Base-by-base conservation (phyloP, 2,797 vertebrate genomes). In the Picus viridis region DNA sequence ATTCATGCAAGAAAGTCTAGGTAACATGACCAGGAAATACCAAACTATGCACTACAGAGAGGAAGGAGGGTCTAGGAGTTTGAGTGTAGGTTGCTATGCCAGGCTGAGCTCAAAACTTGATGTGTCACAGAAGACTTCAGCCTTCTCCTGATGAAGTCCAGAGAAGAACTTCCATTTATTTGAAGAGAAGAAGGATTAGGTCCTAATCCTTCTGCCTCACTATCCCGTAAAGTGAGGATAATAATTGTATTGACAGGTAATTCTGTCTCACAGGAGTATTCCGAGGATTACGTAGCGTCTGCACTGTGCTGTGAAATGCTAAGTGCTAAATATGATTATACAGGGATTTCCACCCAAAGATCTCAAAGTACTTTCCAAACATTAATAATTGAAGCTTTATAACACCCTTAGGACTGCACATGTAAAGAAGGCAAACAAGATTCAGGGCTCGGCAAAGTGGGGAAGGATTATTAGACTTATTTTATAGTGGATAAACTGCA, bases 241-340 rank as follows among this genome's bases (percentile, higher is more conserved):
- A 96, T 96, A 96, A 96, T 94, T 96, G 96, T 94, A 96, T 96
- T 96, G 90, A 95, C 96, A 96, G 92, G 93, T 96, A 96, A 96
- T 95, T 96, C 96, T 96, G 95, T 95, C 96, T 95, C 96, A 95
- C 93, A 96, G 95, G 94, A 96, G 87, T 94, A 91, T 94, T 84
- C 71, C 20, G 61, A 92, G 96, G 95, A 95, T 96, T 95, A 96
- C 94, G 94, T 93, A 96, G 90, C 57, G 90, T 96, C 94, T 96
- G 90, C 92, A 93, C 87, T 93, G 95, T 93, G 93, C 94, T 95
- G 89, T 94, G 93, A 95, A 96, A 95, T 92, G 92, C 95, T 96
- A 95, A 96, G 94, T 96, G 96, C 95, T 96, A 96, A 96, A 96
- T 96, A 96, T 96, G 95, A 96, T 96, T 96, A 96, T 95, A 94